These are phyloP conservation scores for Geodia barretti DNA, from an alignment of 37 sponge, comb jelly and placozoan genomes.

Conservation along the genomic window DNA sequence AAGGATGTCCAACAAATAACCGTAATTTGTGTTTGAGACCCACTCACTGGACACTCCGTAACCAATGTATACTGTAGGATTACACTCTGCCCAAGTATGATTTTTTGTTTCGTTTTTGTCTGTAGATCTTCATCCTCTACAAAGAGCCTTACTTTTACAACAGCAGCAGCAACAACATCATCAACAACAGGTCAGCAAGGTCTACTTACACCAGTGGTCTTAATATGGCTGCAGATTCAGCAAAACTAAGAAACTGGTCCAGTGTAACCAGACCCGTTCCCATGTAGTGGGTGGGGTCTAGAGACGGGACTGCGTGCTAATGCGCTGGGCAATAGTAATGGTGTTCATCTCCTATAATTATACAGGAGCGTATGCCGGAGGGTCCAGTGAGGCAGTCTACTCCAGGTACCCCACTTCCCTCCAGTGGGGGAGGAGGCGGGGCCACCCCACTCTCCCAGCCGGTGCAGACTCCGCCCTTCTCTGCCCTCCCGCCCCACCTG, in stretches of 20 bases:
- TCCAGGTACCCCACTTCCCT: not conserved
- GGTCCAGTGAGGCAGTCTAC: not conserved
- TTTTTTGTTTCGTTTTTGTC: not conserved
- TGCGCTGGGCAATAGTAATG: too few relatives aligned
- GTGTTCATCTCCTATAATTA: too few relatives aligned
- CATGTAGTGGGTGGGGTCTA: too few relatives aligned
- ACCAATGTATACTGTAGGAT: not conserved
- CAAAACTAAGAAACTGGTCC: too few relatives aligned
- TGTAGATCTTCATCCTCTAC: constrained; percentile 77
- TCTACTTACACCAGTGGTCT: too few relatives aligned
- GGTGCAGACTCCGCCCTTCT: not conserved
- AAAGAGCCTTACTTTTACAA: constrained; percentile 77
- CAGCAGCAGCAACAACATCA: constrained; percentile 19
- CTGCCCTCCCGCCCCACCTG: constrained; percentile 33
- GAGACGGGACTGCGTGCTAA: too few relatives aligned
- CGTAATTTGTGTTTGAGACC: not conserved
- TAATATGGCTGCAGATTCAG: too few relatives aligned
- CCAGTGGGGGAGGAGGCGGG: too few relatives aligned
- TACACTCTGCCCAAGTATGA: not conserved
- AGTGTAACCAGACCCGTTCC: too few relatives aligned
- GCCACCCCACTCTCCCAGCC: constrained; percentile 2
- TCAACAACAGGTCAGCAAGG: too few relatives aligned
- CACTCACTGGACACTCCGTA: not conserved
- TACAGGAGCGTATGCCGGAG: too few relatives aligned
- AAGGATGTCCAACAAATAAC: not conserved